Base-by-base conservation (phyloP, 2,113 vertebrate genomes). In the Alethe diademata region DNA sequence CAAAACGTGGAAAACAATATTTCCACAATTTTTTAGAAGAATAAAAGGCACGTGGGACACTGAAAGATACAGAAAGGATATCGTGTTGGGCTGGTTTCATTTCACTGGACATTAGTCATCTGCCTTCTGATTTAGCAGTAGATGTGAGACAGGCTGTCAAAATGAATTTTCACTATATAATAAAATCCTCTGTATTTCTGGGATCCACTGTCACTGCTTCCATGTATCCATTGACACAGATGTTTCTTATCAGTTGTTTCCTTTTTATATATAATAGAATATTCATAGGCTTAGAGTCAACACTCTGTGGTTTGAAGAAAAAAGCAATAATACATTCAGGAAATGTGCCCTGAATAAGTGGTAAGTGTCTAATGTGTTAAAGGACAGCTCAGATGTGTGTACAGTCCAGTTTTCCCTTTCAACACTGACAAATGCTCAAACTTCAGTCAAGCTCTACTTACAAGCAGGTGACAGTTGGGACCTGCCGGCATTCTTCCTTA, bases 121-220 rank as follows among this genome's bases (percentile, higher is more conserved):
- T 82, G 24, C n/a, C 40, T 57, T 51, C 47, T 60, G 45, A 81
- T 78, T 81, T 84, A 86, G 60, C 69, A 84, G 35, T 45, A 87
- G 81, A 87, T 36, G 24, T 61, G 45, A 92, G 54, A 79, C 48
- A 82, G 50, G 62, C 25, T 19, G 2, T 19, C 78, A 72, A 74
- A 92, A 65, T 1, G 1, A 83, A 73, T 80, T 65, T 75, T 42
- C 15, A 19, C 45, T 67, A 53, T 15, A 67, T 66, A 96, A 93
- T 93, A 95, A 96, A 97, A 96, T 87, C 69, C 91, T 93, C 76
- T 57, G 69, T 90, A 84, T 42, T 91, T 57, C 79, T 93, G 58
- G 78, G 93, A 83, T 95, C 97, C 85, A 88, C 78, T 82, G 84
- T 94, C 90, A 86, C 75, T 90, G 72, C 87, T 96, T 87, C 78